phyloP scores from a whole-genome alignment of 1,140 invertebrate species.

The Mactra quadrangularis region DNA sequence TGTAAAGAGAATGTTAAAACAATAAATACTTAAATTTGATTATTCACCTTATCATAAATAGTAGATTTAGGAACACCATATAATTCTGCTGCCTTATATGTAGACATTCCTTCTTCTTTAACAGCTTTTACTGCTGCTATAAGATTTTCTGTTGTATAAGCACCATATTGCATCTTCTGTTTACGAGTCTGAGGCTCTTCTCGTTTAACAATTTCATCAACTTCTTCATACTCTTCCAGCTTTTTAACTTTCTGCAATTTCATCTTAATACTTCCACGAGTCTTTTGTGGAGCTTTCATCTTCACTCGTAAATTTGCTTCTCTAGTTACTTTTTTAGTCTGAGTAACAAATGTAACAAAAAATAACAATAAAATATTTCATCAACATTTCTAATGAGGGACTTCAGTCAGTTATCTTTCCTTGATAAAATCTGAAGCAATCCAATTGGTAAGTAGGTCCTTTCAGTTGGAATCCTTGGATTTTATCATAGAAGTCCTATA shows the following conservation, averaged over 20 bases:
- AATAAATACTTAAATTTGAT: no score
- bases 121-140: constrained; percentile 42
- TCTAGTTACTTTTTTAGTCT: constrained; percentile 37
- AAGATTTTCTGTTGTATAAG: constrained; percentile 35
- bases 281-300: constrained; percentile 39
- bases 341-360: not conserved
- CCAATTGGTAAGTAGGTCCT: no score
- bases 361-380: no score
- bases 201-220: constrained; percentile 3
- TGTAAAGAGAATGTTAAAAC: no score
- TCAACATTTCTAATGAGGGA: no score
- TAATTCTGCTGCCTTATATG: constrained; percentile 51
- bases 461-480: no score
- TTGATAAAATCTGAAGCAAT: no score
- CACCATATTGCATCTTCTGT: constrained; percentile 21
- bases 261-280: constrained; percentile 27
- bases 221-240: constrained; percentile 4
- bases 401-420: no score
- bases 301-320: constrained; percentile 30
- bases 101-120: constrained; percentile 50
- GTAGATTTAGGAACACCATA: constrained; percentile 55
- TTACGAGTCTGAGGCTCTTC: constrained; percentile 10
- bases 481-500: no score
- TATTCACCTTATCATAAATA: constrained; percentile 42
- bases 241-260: constrained; percentile 48